Base-by-base conservation (phyloP, 2,888 invertebrate species). In the Drosophila anomalata region DNA sequence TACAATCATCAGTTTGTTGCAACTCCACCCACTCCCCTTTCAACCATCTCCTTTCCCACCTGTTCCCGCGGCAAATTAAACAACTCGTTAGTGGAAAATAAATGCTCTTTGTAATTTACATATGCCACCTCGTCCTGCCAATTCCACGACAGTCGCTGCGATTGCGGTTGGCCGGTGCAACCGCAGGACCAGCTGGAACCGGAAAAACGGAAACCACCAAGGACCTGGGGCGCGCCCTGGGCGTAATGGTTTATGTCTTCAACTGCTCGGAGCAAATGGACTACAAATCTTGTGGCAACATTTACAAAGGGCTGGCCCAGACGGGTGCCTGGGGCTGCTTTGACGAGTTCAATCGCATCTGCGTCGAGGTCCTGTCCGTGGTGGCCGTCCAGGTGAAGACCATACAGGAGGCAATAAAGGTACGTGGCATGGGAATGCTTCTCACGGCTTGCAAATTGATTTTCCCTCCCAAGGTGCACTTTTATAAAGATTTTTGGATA, bases 201-300 rank as follows among this genome's bases (percentile, higher is more conserved):
- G 98, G 98, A 1, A 99, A 98, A 93, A 98, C 98, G 0, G 98
- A 99, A 93, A 99, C 98, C 0, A 98, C 98, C 2, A 99, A 99
- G 92, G 99, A 99, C 93, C 93, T 99, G 85, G 98, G 98, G 12
- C 94, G 97, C 90, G 98, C 98, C n/a, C 93, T 99, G 29, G 98
- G 98, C 60, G 96, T 98, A 89, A 98, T 98, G 97, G 98, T 98
- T 50, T 98, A 98, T 89, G 98, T 98, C 59, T 98, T 98, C 93
- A 98, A 98, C 92, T 98, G 98, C 92, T 98, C 98, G 0, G 98
- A 98, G 92, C 98, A 98, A 93, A 98, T 98, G 98, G 98, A 98
- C 92, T 98, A 98, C 92, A 97, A 97, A 93, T 98, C 98, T 41
- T 96, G 98, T 85, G 98, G 97, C 56, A 98, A 97, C 91, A 98